Base-by-base conservation (phyloP, 2,888 invertebrate genomes). In the Ryuthela nishihirai region DNA sequence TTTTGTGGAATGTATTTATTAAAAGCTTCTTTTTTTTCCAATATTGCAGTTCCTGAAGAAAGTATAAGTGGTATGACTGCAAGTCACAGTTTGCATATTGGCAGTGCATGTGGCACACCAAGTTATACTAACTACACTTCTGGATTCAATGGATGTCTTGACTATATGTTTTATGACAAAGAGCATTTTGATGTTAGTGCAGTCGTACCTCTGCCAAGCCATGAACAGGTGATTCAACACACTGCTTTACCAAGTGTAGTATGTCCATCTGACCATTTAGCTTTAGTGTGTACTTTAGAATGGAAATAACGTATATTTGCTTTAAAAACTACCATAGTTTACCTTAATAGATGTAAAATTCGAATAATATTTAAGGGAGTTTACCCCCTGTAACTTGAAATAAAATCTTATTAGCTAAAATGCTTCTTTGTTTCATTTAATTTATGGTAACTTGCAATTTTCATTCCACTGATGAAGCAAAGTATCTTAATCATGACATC, bases 211-310 rank as follows among this genome's bases (percentile, higher is more conserved):
- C 76, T 92, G 67, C 93, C 94, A 0, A 82, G 81, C 41, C 78
- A 82, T 36, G 87, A 88, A 67, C 87, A 92, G 71, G 77, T 97
- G 18, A 80, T 76, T 48, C 76, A 82, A 48, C 78, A 89, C 69
- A 80, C 76, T 34, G 95, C 90, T 1, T 79, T 97, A 62, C 98
- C 98, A 0, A 94, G 90, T 67, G 79, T 85, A 42, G 84, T 87
- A 2, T 88, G 88, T 73, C 97, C 97, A 1, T 95, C 95, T 2
- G 97, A 98, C 77, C 97, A 98, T 74, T 77, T 98, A 64, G 85
- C 97, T 12, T 77, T 95, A 42, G 80, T 94, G 61, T 83, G 85
- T n/a, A 89, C 92, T 78, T 78, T 92, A 62, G 75, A 78, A 67
- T 84, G 80, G 78, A 66, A 64, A 59, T 59, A 34, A 47, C n/a